Evolutionary conservation across 1,140 invertebrate species (phyloP).

Genomic region (Macrostomum lignano): DNA sequence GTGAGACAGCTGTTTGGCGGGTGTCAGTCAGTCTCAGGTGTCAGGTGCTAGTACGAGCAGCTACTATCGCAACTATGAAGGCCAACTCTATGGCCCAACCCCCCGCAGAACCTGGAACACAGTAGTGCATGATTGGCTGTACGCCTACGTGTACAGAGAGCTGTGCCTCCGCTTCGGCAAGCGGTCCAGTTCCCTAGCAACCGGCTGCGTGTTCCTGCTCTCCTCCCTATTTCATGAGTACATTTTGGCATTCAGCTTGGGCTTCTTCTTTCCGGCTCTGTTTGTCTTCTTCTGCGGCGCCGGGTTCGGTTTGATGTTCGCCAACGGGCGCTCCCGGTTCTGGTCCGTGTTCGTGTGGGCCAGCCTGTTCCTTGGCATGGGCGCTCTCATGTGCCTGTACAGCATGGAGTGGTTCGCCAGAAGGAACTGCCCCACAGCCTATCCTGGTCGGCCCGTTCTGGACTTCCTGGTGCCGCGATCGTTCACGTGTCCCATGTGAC

Average conservation of each 20-base stretch:
- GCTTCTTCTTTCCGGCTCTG: slow-evolving; percentile 58
- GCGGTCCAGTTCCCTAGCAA: slow-evolving; percentile 16
- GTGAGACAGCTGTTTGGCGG: too few species aligned
- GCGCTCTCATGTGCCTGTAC: slow-evolving; percentile 44
- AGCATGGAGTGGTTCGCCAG: slow-evolving; percentile 55
- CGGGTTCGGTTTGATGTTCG: slow-evolving; percentile 6
- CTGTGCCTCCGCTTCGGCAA: slow-evolving; percentile 31
- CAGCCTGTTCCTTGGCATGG: slow-evolving; percentile 42
- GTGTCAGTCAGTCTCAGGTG: too few species aligned
- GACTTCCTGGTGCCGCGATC: slow-evolving; percentile 3
- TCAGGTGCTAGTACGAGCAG: background rate
- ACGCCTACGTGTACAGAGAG: slow-evolving; percentile 63
- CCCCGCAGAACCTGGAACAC: slow-evolving; percentile 72
- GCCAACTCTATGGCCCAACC: too few species aligned
- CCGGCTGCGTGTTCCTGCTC: slow-evolving; percentile 32
- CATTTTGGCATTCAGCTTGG: slow-evolving; percentile 42
- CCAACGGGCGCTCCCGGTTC: slow-evolving; percentile 17
- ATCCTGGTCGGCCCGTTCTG: slow-evolving; percentile 3
- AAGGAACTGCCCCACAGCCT: slow-evolving; percentile 37
- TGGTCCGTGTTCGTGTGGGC: slow-evolving; percentile 56
- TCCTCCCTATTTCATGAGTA: slow-evolving; percentile 55
- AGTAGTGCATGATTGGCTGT: slow-evolving; percentile 72
- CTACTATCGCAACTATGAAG: background rate
- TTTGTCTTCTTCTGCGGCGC: slow-evolving; percentile 31
- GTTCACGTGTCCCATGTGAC: slow-evolving; percentile 4